Evolutionary conservation across 2,113 vertebrate species (phyloP), one percentile per base, ranked within the genome.

Genomic region (Triplophysa siluroides): DNA sequence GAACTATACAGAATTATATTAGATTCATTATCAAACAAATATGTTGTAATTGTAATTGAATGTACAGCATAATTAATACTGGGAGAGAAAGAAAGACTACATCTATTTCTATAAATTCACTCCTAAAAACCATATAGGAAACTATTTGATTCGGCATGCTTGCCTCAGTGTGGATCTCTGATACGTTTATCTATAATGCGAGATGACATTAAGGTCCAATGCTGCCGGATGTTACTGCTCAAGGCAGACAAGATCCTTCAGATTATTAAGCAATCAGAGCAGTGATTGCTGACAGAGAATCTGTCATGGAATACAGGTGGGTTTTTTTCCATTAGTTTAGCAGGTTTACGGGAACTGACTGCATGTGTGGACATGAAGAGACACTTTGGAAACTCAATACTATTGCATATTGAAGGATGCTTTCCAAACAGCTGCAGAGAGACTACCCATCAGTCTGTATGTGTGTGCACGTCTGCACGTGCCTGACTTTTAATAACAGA

Each of bases 281-380:
- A n/a, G n/a, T n/a, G n/a, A n/a, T n/a, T n/a, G n/a, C n/a, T n/a
- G n/a, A n/a, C 33, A 62, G 52, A 18, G 45, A n/a, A 26, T 18
- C 43, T 21, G 75, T 77, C 75, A 65, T 21, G n/a, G 29, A 58
- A 6, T 21, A 58, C 50, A 72, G 75, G 23, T 54, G 6, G 6
- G n/a, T 2, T 52, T 65, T 47, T 61, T 16, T 38, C 45, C 24
- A 21, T 54, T 21, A 24, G 56, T 11, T 3, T 21, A 56, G 19
- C 54, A 19, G 54, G 7, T 21, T 72, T 77, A 66, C 62, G 2
- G 64, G 63, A 72, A 76, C 23, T 8, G 38, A 64, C 18, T 66
- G 72, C 83, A 13, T 82, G 83, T 85, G 72, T 54, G 61, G 56
- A 85, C 83, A 79, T 9, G 80, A 82, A 61, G 6, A 65, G 62